Evolutionary conservation across 2,797 vertebrate species (phyloP), one percentile per base, ranked within the genome.

Genomic region (Acanthornis magna): DNA sequence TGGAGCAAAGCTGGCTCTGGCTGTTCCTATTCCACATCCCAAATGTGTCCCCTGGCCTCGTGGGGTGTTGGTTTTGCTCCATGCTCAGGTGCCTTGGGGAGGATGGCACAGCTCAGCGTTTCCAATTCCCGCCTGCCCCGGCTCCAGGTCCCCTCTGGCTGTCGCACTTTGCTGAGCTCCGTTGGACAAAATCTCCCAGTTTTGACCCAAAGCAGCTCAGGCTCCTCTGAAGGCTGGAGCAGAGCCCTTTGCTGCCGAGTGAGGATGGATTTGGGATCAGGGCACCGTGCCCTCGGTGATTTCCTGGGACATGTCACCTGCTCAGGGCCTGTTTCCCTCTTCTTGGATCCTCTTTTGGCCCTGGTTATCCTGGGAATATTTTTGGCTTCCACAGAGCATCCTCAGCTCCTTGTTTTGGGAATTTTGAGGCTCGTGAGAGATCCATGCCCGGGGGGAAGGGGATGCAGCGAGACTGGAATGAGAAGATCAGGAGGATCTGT

Each of bases 121-220:
- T 50, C 72, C 32, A 5, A 45, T 43, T 58, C 19, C 60, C 15
- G 11, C 42, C 57, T 19, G 0, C 5, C 4, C 3, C 42, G 13
- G 47, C 51, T 25, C 4, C 0, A 2, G 17, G 87, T 17, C 45
- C 13, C n/a, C n/a, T 27, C 16, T 3, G 5, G 42, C 6, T 14
- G 6, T 29, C 17, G 10, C 0, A 2, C 16, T 90, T 43, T 51
- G 14, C 42, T 65, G 47, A 29, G 25, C 42, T 76, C 36, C 23
- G 10, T 2, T 42, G 9, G 18, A 45, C 21, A 32, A 87, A 68
- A 63, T 17, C 11, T 8, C n/a, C 42, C 23, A 17, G 10, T 42
- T 32, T 8, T 23, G 45, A 50, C 50, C 47, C 68, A 26, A 48
- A 0, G 14, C 54, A 77, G 61, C 40, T 84, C 51, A 8, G 66